phyloP scores from a whole-genome alignment of 2,888 invertebrate genomes.

The Diaprepes abbreviatus region DNA sequence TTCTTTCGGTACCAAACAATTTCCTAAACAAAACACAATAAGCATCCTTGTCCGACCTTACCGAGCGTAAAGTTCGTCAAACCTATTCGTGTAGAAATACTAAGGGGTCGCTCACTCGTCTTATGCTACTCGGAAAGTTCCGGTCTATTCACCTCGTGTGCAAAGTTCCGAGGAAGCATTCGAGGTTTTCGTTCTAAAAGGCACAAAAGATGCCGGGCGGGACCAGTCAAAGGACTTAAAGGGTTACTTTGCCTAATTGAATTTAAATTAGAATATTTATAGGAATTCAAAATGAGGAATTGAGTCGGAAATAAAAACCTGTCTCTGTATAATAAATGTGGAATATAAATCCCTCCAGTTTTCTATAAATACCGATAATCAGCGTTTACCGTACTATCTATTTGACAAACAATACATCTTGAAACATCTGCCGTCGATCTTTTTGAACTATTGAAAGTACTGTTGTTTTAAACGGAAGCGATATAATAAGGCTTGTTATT shows the following conservation, averaged over 20 bases:
- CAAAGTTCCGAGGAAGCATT: conserved; percentile 17
- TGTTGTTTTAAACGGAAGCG: no score
- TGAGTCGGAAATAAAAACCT: neutral
- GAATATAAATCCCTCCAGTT: no score
- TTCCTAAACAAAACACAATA: conserved; percentile 2
- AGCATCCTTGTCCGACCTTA: conserved; percentile 13
- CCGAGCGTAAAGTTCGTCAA: conserved; percentile 18
- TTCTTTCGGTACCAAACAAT: neutral
- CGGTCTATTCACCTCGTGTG: conserved; percentile 20
- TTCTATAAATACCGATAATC: no score
- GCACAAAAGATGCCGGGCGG: conserved; percentile 3
- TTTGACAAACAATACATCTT: no score
- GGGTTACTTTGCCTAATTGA: conserved; percentile 21
- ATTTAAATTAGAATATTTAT: conserved; percentile 18
- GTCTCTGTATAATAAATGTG: no score
- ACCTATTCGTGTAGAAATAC: conserved; percentile 11
- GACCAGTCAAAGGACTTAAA: conserved; percentile 4
- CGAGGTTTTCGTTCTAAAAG: neutral
- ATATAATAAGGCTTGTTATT: no score
- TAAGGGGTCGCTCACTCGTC: conserved; percentile 1
- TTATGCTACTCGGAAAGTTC: conserved; percentile 6
- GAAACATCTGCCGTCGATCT: no score
- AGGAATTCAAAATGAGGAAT: neutral
- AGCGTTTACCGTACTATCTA: no score
- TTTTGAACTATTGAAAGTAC: no score